phyloP scores from a whole-genome alignment of 2,888 invertebrate species.

The Drosophila vallismaia region DNA sequence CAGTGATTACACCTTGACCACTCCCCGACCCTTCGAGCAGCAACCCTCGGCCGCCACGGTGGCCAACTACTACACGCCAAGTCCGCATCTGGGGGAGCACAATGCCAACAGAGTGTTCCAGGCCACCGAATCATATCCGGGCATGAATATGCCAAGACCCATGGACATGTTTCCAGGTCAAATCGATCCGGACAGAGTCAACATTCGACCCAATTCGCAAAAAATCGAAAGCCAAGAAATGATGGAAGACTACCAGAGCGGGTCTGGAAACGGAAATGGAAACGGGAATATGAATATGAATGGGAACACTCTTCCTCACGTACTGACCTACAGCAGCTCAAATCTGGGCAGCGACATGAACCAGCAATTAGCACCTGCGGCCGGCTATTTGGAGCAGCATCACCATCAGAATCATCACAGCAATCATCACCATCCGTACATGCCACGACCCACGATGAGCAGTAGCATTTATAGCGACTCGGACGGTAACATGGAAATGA shows the following conservation, averaged over 20 bases:
- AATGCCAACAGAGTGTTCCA: constrained; percentile 81
- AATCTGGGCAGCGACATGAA: constrained; percentile 48
- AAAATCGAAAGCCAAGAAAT: constrained; percentile 79
- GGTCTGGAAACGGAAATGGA: constrained; percentile 26
- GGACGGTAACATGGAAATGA: constrained; percentile 54
- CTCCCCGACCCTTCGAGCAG: constrained; percentile 63
- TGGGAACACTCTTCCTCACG: constrained; percentile 51
- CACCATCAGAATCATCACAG: constrained; percentile 33
- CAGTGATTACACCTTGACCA: constrained; percentile 60
- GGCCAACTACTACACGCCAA: constrained; percentile 79
- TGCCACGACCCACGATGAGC: constrained; percentile 59
- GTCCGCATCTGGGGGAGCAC: constrained; percentile 80
- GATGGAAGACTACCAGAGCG: constrained; percentile 52
- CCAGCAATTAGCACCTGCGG: constrained; percentile 67
- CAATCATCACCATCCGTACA: constrained; percentile 49
- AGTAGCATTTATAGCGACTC: constrained; percentile 58
- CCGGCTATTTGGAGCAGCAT: constrained; percentile 57
- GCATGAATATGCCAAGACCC: constrained; percentile 61
- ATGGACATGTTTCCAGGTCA: constrained; percentile 66
- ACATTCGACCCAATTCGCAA: constrained; percentile 81
- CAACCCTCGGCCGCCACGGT: constrained; percentile 72
- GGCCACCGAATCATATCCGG: constrained; percentile 72
- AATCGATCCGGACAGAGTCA: constrained; percentile 69
- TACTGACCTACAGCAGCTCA: constrained; percentile 71
- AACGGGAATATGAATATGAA: constrained; percentile 43